Percentiles rank a stretch among this genome's conserved stretches.
Conservation (phyloP, 2,888 invertebrate species). For the Osedax frankpressi region DNA sequence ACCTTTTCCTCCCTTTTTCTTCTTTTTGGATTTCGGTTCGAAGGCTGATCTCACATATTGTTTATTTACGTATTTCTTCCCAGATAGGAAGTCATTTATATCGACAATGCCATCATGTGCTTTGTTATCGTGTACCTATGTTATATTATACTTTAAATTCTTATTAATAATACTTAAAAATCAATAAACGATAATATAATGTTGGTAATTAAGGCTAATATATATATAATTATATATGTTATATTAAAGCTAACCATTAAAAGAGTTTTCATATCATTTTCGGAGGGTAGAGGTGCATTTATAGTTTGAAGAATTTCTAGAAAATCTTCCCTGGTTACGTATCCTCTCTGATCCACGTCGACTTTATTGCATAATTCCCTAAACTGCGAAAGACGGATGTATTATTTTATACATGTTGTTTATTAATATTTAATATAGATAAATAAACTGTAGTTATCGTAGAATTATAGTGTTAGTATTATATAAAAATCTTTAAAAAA, state of each 20-base stretch:
- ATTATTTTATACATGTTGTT: too few species aligned
- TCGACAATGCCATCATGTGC: constrained; percentile 37
- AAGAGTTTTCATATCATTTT: constrained; percentile 37
- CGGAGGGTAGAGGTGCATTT: constrained; percentile 36
- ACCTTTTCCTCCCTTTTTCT: constrained; percentile 36
- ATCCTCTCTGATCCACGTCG: constrained; percentile 38
- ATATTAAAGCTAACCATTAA: constrained; percentile 19
- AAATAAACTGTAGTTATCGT: too few species aligned
- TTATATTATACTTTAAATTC: too few species aligned
- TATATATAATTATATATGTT: too few species aligned
- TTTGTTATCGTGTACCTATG: constrained; percentile 35
- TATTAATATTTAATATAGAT: too few species aligned
- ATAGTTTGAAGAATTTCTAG: constrained; percentile 34
- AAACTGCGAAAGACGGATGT: too few species aligned
- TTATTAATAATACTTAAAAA: too few species aligned
- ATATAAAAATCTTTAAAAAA: too few species aligned
- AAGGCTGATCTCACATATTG: constrained; percentile 42
- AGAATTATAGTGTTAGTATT: too few species aligned
- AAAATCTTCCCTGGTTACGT: constrained; percentile 36
- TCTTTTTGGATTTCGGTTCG: constrained; percentile 45
- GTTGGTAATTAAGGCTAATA: too few species aligned
- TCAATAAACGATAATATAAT: too few species aligned
- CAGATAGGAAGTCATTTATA: constrained; percentile 41
- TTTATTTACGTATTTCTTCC: constrained; percentile 46
- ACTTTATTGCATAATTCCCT: constrained; percentile 35